Evolutionary conservation across 2,113 vertebrate genomes (phyloP).

Genomic region (Chloebia gouldiae): DNA sequence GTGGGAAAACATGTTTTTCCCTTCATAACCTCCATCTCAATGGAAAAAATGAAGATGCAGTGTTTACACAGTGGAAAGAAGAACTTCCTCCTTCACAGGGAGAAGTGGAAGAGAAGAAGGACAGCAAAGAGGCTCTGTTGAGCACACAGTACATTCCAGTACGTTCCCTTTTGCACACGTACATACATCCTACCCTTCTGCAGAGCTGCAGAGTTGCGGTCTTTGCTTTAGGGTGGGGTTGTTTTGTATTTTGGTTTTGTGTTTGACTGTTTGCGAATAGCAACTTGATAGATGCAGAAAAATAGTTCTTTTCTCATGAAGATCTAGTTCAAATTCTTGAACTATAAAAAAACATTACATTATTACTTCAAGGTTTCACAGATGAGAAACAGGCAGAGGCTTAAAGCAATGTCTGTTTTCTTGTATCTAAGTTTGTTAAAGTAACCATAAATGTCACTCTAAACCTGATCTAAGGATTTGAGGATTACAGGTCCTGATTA

Average conservation of each 20-base stretch:
- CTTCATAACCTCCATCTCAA: not conserved
- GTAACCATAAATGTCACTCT: not conserved
- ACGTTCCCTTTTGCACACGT: not conserved
- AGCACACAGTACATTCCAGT: not conserved
- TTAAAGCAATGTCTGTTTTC: not conserved
- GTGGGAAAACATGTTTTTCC: not conserved
- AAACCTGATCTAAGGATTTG: not conserved
- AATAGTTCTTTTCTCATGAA: accelerated
- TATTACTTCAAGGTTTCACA: not conserved
- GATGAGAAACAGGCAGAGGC: not conserved
- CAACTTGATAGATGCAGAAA: not conserved
- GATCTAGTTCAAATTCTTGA: not conserved
- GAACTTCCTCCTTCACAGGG: not conserved
- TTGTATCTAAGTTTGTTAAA: not conserved
- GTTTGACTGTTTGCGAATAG: not conserved
- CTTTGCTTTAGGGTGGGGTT: not conserved
- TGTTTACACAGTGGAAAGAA: not conserved
- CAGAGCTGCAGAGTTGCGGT: not conserved
- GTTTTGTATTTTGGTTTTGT: not conserved
- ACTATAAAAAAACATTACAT: not conserved
- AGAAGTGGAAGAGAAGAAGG: not conserved
- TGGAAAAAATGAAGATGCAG: not conserved
- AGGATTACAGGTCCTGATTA: not conserved
- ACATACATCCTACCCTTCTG: not conserved
- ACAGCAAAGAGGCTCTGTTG: not conserved